Base-by-base conservation (phyloP, 1,140 invertebrate species). In the Cepaea nemoralis region DNA sequence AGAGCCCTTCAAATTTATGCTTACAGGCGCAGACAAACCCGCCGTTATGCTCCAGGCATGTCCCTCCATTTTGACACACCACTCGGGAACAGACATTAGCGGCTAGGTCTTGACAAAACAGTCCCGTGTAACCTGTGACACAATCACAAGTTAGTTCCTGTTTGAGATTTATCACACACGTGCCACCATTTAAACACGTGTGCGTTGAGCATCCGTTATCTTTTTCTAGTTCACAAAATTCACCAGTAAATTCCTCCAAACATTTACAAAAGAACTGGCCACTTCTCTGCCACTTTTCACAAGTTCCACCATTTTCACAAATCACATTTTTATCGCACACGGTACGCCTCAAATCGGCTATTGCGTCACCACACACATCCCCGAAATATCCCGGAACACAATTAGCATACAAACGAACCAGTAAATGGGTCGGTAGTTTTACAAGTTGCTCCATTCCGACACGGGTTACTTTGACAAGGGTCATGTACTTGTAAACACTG, bases 211-310 rank as follows among this genome's bases (percentile, higher is more conserved):
- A 74, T 16, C 37, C 10, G 71, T 74, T n/a, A 31, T 1, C n/a
- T 6, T 33, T 42, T 2, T 42, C 39, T 48, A 74, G 40, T 48
- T 74, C 71, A 74, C 71, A 74, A 74, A 74, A 74, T n/a, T 74
- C 71, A 12, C 71, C 71, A 8, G n/a, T 48, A 31, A 74, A 74
- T 42, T 31, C 14, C 16, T 10, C 8, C 39, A 19, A 31, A 40
- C 71, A 74, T 48, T 40, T 33, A 27, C 71, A 74, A 1, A 42
- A 42, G 31, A 37, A 74, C 37, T 48, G 37, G 14, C 42, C 71
- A 37, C 67, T 39, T 74, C 71, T 74, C 37, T 42, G 27, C 37
- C 33, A 74, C 16, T 27, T 33, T 12, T 31, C 71, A 27, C 71
- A 74, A 1, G 3, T 12, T 31, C 71, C 71, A 16, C 42, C 71